Conservation (phyloP, 2,888 invertebrate species). For the Troilus luridus region DNA sequence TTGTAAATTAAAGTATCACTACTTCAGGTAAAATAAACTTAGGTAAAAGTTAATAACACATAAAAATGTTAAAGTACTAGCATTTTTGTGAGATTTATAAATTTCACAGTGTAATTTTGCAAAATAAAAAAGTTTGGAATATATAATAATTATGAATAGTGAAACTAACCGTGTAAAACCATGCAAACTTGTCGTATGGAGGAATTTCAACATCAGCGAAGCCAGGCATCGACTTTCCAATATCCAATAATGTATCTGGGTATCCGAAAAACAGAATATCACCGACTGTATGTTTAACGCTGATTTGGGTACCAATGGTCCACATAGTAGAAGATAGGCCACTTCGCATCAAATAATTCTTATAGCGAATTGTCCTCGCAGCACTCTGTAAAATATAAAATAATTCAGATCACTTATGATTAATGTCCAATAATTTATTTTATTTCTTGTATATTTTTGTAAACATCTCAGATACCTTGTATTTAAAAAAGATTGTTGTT, state of each 20-base stretch:
- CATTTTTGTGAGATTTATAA: too few species aligned
- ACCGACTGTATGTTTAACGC: slow-evolving; percentile 76
- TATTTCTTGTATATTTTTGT: too few species aligned
- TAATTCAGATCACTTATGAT: not conserved
- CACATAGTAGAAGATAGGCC: slow-evolving; percentile 68
- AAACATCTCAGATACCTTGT: too few species aligned
- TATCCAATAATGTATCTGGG: slow-evolving; percentile 78
- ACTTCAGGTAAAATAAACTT: too few species aligned
- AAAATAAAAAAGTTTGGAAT: too few species aligned
- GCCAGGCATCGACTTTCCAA: slow-evolving; percentile 72
- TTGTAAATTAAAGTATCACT: too few species aligned
- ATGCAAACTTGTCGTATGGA: slow-evolving; percentile 85
- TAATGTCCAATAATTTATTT: not conserved
- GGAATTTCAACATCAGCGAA: slow-evolving; percentile 71
- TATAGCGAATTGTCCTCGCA: slow-evolving; percentile 64
- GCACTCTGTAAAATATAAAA: slow-evolving; percentile 69
- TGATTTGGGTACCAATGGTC: slow-evolving; percentile 71
- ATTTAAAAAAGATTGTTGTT: too few species aligned
- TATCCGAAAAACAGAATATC: slow-evolving; percentile 87
- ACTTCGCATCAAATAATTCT: slow-evolving; percentile 69
- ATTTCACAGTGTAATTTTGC: too few species aligned
- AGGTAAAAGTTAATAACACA: too few species aligned
- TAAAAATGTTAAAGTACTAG: too few species aligned
- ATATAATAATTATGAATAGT: not conserved
- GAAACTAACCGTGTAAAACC: slow-evolving; percentile 82